Evolutionary conservation across 2,113 vertebrate species (phyloP).

Genomic region (Columba livia): DNA sequence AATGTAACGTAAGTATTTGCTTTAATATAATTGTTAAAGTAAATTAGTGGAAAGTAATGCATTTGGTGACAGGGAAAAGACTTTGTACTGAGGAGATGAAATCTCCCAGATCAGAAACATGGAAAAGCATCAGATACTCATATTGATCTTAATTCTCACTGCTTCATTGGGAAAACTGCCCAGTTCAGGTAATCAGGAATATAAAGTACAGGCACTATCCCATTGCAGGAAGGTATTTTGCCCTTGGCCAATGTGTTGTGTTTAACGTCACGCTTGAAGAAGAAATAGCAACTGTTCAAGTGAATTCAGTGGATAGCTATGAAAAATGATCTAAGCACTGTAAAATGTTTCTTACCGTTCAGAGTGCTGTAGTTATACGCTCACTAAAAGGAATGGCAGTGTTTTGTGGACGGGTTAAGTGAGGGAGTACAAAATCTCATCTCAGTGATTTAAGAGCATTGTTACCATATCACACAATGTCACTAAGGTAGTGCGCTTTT

Average conservation of each 20-base stretch:
- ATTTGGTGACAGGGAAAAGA: not conserved
- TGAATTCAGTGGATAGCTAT: not conserved
- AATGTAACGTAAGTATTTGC: not conserved
- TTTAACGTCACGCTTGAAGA: not conserved
- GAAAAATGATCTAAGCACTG: not conserved
- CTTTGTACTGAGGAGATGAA: not conserved
- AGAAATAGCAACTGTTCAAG: not conserved
- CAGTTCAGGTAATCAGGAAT: not conserved
- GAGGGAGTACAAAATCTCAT: not conserved
- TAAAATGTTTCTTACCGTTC: not conserved
- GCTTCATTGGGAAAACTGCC: not conserved
- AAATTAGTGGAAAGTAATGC: not conserved
- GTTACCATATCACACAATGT: not conserved
- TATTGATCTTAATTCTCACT: not conserved
- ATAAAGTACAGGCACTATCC: not conserved
- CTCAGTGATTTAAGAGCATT: not conserved
- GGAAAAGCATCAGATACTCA: not conserved
- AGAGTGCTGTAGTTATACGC: not conserved
- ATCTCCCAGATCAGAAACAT: not conserved
- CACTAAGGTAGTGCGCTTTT: not conserved
- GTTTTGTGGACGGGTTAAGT: not conserved
- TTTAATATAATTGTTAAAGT: not conserved
- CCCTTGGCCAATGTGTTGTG: not conserved
- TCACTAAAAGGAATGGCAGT: not conserved
- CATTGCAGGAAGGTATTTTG: not conserved